phyloP scores from a whole-genome alignment of 92 coral and sea anemone species.

The Pocillopora meandrina region DNA sequence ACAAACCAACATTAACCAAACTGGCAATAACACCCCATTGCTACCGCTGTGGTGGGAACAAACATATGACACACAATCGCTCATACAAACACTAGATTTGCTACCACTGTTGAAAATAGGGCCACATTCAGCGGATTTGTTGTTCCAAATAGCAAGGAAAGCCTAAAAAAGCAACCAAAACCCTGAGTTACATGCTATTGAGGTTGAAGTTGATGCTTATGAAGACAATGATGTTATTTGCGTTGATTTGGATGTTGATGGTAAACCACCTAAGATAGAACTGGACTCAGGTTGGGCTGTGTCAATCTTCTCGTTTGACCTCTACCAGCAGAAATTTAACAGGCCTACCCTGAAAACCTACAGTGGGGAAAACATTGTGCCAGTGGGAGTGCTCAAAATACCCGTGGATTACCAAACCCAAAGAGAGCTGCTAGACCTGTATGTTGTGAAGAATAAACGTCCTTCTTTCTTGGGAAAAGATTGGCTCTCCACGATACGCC shows the following conservation, averaged over 20 bases:
- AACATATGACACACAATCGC: too few relatives aligned
- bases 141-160: neutral
- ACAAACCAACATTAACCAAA: too few relatives aligned
- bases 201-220: neutral
- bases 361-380: conserved; percentile 34
- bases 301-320: neutral
- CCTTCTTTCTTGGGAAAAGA: conserved; percentile 32
- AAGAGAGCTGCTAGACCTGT: neutral
- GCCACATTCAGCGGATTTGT: too few relatives aligned
- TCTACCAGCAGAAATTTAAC: neutral
- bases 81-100: too few relatives aligned
- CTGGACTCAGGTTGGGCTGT: neutral
- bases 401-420: conserved; percentile 30
- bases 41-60: too few relatives aligned
- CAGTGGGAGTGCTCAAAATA: conserved; percentile 32
- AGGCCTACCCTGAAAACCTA: conserved; percentile 12
- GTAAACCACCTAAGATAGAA: neutral
- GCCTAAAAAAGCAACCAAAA: neutral
- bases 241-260: neutral
- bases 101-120: too few relatives aligned
- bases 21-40: too few relatives aligned
- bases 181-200: neutral
- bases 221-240: neutral
- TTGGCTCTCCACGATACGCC: conserved; percentile 41
- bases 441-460: neutral